phyloP scores from a whole-genome alignment of 1,140 invertebrate species.

The Ostrea edulis region DNA sequence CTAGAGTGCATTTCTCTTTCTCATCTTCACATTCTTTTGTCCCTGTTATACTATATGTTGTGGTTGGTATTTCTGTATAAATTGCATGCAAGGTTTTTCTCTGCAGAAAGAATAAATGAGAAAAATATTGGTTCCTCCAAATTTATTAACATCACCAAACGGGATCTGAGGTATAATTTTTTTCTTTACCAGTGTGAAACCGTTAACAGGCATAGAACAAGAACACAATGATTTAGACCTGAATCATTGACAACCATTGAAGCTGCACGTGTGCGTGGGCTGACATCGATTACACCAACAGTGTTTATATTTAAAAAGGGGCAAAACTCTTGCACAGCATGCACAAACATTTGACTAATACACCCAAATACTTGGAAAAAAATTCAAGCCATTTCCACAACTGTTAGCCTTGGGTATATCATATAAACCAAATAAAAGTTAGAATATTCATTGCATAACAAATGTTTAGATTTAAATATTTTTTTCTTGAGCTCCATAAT shows the following conservation, averaged over 20 bases:
- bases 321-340: conserved; percentile 14
- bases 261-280: conserved; percentile 29
- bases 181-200: neutral
- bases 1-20: neutral
- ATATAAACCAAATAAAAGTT: too few relatives aligned
- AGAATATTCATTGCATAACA: too few relatives aligned
- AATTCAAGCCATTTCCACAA: too few relatives aligned
- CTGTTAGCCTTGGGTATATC: too few relatives aligned
- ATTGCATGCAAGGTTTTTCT: neutral
- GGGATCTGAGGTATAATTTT: neutral
- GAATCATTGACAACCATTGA: neutral
- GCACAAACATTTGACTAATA: neutral
- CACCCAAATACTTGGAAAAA: too few relatives aligned
- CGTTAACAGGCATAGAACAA: neutral
- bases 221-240: neutral
- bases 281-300: neutral
- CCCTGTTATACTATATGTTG: neutral
- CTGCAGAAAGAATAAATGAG: neutral
- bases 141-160: conserved; percentile 26
- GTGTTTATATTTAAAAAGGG: neutral
- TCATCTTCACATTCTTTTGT: too few relatives aligned
- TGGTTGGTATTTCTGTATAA: neutral
- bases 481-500: too few relatives aligned
- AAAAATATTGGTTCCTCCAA: neutral
- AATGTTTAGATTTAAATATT: too few relatives aligned